These are phyloP conservation scores for Paratilapia polleni DNA, from an alignment of 2,113 vertebrate species.

Conservation along the genomic window DNA sequence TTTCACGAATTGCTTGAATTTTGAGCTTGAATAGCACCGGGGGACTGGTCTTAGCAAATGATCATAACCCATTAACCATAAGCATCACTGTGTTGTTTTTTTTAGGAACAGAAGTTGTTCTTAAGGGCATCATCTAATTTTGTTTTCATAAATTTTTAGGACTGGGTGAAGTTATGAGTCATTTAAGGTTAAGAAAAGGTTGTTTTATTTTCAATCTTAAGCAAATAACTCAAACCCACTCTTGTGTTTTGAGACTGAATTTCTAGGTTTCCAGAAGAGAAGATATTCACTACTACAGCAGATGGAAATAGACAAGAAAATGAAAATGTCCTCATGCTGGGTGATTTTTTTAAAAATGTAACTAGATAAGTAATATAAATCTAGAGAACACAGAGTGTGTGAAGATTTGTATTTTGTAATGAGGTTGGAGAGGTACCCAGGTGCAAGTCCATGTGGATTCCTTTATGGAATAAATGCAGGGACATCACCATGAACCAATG, in stretches of 20 bases:
- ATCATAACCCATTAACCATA: too few relatives aligned
- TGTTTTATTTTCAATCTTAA: background rate
- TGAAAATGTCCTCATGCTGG: background rate
- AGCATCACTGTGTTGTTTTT: too few relatives aligned
- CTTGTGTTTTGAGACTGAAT: background rate
- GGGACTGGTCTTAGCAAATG: background rate
- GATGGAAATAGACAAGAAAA: background rate
- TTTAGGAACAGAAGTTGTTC: background rate
- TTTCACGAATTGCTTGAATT: background rate
- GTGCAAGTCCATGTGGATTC: slow-evolving; percentile 6
- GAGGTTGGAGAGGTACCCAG: slow-evolving; percentile 3
- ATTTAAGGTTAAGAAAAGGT: background rate
- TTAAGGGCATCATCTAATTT: background rate
- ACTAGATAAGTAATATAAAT: background rate
- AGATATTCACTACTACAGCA: background rate
- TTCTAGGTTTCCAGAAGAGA: background rate
- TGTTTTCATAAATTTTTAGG: background rate
- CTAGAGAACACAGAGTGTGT: background rate
- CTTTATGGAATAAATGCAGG: slow-evolving; percentile 9
- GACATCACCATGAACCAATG: background rate
- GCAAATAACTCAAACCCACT: background rate
- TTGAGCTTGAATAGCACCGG: background rate
- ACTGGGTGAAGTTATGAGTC: background rate
- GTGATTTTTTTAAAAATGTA: background rate
- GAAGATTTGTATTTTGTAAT: slow-evolving; percentile 13